These are phyloP conservation scores for Brachyhypopomus occidentalis DNA, from an alignment of 2,113 vertebrate species.

Conservation along the genomic window DNA sequence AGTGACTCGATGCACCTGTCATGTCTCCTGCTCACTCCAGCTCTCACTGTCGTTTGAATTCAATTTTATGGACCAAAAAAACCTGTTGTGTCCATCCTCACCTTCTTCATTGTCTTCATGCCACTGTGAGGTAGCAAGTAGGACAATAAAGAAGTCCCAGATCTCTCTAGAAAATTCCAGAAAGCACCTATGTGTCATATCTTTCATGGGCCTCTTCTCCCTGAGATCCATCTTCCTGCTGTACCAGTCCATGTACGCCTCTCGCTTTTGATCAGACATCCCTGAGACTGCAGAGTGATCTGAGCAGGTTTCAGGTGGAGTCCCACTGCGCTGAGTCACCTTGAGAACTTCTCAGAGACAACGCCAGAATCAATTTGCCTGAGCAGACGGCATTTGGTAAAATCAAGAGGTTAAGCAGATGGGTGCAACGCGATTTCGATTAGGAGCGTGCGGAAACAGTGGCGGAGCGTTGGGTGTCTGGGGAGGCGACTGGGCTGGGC, in stretches of 20 bases:
- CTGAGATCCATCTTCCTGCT: conserved; percentile 10
- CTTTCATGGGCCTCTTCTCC: too few relatives aligned
- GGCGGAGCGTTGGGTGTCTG: not conserved
- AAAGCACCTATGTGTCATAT: too few relatives aligned
- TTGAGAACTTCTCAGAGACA: not conserved
- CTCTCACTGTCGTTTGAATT: conserved; percentile 1
- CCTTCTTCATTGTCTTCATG: conserved; percentile 17
- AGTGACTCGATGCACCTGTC: conserved; percentile 22
- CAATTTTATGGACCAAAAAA: conserved; percentile 14
- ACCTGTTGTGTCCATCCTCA: not conserved
- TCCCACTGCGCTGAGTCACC: not conserved
- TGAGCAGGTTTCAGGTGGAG: not conserved
- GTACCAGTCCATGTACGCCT: not conserved
- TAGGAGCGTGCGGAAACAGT: not conserved
- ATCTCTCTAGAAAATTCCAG: too few relatives aligned
- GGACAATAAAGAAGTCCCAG: too few relatives aligned
- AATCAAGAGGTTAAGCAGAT: not conserved
- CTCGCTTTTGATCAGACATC: not conserved
- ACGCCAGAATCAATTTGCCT: not conserved
- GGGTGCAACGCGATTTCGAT: not conserved
- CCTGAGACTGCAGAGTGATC: not conserved
- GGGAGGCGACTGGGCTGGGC: not conserved
- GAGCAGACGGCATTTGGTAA: not conserved
- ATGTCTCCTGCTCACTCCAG: not conserved
- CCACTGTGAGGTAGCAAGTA: too few relatives aligned